These are phyloP conservation scores for Aurelia coerulea DNA, from an alignment of 30 jellyfish, hydroid and myxozoan genomes.

Conservation along the genomic window DNA sequence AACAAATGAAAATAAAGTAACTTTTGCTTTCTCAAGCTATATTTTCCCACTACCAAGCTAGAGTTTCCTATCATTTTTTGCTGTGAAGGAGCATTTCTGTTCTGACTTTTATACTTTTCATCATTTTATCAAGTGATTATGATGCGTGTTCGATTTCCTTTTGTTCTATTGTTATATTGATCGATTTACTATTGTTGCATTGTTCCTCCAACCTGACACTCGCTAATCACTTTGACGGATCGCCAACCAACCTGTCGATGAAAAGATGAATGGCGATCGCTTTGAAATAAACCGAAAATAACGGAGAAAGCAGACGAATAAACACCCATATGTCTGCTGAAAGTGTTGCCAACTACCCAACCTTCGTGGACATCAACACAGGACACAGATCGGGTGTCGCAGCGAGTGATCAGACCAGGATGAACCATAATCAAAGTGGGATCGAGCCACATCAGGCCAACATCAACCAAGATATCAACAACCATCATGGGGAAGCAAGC, in stretches of 20 bases:
- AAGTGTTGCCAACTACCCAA: slow-evolving; percentile 39
- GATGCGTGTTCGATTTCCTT: slow-evolving; percentile 37
- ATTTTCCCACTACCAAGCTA: background rate
- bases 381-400: slow-evolving; percentile 39
- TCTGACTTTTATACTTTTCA: slow-evolving; percentile 5
- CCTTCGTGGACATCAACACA: slow-evolving; percentile 42
- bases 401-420: slow-evolving; percentile 22
- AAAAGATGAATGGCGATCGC: slow-evolving; percentile 45
- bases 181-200: too few species aligned
- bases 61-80: background rate
- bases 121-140: background rate
- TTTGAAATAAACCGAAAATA: background rate
- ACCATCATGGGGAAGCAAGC: slow-evolving; percentile 41
- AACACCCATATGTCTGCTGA: slow-evolving; percentile 43
- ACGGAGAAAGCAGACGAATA: background rate
- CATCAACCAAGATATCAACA: slow-evolving; percentile 12
- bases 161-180: slow-evolving; percentile 31
- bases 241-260: slow-evolving; percentile 47
- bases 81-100: slow-evolving; percentile 49
- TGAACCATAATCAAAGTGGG: slow-evolving; percentile 20
- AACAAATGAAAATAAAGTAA: too few species aligned
- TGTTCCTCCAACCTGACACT: background rate
- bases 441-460: slow-evolving; percentile 45
- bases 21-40: background rate
- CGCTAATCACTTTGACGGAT: slow-evolving; percentile 73